These are phyloP conservation scores for Proteles cristata DNA, from an alignment of 2,113 vertebrate species.

Conservation along the genomic window DNA sequence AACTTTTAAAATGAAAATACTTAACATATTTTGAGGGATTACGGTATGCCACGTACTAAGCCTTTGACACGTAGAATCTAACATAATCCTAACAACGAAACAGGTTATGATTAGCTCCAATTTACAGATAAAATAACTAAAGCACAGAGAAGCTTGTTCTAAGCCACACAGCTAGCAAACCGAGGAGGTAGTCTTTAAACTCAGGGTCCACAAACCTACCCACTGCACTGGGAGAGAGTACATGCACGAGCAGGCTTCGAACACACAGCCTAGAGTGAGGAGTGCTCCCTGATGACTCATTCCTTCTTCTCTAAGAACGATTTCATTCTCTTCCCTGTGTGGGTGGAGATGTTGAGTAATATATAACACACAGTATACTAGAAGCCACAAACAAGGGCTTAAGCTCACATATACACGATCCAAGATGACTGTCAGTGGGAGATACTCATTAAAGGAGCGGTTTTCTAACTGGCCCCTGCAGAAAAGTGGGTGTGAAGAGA, in stretches of 20 bases:
- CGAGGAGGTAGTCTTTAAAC: background rate
- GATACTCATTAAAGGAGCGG: background rate
- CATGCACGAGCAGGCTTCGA: background rate
- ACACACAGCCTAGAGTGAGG: background rate
- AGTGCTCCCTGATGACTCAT: background rate
- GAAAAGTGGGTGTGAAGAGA: background rate
- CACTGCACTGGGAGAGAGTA: rapidly evolving
- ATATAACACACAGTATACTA: background rate
- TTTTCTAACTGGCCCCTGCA: background rate
- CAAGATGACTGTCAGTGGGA: background rate
- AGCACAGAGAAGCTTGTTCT: background rate
- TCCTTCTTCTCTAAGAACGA: background rate
- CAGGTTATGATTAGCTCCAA: background rate
- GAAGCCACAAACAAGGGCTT: background rate
- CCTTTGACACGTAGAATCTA: background rate
- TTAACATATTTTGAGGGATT: background rate
- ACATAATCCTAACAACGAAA: background rate
- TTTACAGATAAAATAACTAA: constrained; percentile 35
- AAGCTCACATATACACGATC: background rate
- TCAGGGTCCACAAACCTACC: background rate
- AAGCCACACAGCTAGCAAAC: background rate
- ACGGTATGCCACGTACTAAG: background rate
- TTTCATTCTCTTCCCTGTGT: background rate
- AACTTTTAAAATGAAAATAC: background rate
- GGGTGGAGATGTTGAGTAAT: background rate